phyloP scores from a whole-genome alignment of 2,888 invertebrate species.

The Petrolisthes cinctipes region DNA sequence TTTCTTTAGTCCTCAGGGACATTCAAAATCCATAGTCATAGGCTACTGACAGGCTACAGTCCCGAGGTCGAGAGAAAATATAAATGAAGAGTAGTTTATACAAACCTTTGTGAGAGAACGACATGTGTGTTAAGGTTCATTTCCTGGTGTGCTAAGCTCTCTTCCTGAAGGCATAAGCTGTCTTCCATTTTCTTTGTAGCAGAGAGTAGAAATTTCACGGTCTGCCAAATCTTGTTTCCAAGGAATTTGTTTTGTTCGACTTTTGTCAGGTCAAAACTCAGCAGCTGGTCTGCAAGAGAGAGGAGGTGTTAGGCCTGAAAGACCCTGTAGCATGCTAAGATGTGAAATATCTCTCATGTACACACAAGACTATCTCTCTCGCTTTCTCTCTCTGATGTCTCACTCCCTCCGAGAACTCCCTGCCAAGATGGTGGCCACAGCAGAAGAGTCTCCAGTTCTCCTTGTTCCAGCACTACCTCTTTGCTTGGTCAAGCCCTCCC shows the following conservation, averaged over 20 bases:
- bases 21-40: no score
- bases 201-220: conserved; percentile 47
- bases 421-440: no score
- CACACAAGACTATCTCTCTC: no score
- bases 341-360: no score
- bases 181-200: conserved; percentile 16
- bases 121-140: neutral
- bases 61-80: neutral
- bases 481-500: no score
- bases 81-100: neutral
- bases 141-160: neutral
- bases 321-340: neutral
- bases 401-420: no score
- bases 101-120: neutral
- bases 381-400: no score
- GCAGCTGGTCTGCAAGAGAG: conserved; percentile 42
- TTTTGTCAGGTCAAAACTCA: conserved; percentile 47
- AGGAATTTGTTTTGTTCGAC: conserved; percentile 49
- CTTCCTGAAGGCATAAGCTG: neutral
- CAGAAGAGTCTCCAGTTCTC: no score
- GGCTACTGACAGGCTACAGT: neutral
- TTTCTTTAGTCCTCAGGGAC: no score
- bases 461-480: no score
- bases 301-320: neutral
- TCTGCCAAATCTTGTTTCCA: conserved; percentile 65